Percentiles rank a stretch among this genome's conserved stretches.
Evolutionary conservation across 2,888 invertebrate species (phyloP).

Genomic region (Zele albiditarsus): DNA sequence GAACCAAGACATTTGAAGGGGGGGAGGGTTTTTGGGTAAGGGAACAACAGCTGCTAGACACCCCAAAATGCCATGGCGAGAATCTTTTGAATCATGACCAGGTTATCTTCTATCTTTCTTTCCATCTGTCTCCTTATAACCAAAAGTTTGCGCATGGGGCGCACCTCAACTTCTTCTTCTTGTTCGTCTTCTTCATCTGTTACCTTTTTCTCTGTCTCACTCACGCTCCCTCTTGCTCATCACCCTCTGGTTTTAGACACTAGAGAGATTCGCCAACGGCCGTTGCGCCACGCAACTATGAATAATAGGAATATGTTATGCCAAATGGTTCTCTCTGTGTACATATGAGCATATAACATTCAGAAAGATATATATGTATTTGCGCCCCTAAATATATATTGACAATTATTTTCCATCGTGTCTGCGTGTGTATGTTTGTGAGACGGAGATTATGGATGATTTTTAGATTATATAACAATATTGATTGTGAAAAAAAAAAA

Average conservation of each 20-base stretch:
- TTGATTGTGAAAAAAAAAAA: neutral
- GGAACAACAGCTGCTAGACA: slow-evolving; percentile 54
- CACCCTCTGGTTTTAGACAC: neutral
- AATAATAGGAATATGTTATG: neutral
- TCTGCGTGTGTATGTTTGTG: neutral
- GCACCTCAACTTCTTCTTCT: slow-evolving; percentile 9
- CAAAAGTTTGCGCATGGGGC: slow-evolving; percentile 24
- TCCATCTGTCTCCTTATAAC: slow-evolving; percentile 42
- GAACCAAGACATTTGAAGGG: slow-evolving; percentile 36
- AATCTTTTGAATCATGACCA: slow-evolving; percentile 58
- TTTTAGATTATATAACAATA: neutral
- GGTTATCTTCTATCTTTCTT: slow-evolving; percentile 48
- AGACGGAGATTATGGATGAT: neutral
- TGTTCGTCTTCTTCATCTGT: neutral
- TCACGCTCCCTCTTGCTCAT: neutral
- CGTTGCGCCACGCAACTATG: neutral
- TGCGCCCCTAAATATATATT: neutral
- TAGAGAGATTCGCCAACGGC: neutral
- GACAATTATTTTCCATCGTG: neutral
- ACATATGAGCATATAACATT: neutral
- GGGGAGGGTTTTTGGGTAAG: slow-evolving; percentile 30
- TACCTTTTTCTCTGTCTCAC: too few relatives aligned
- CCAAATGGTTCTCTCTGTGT: neutral
- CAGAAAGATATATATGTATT: neutral
- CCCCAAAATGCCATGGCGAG: slow-evolving; percentile 50